A percentile compares a stretch with the other conserved stretches of the same genome.
Evolutionary conservation across 2,888 invertebrate genomes (phyloP).

Genomic region (Muscina levida): DNA sequence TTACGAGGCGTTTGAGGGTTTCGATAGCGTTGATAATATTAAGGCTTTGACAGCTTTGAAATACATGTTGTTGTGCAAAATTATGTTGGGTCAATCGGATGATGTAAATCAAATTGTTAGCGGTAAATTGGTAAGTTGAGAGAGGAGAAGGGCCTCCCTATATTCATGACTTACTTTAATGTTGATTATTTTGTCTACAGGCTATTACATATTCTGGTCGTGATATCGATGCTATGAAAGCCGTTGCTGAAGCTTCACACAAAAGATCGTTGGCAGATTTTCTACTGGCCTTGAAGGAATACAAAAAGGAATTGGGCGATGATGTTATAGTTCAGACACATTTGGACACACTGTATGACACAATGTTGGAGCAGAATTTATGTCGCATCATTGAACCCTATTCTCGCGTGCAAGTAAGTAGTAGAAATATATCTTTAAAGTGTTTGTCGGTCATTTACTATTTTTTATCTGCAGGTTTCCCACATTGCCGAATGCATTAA

Average conservation of each 20-base stretch:
- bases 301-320: conserved; percentile 93
- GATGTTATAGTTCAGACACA: conserved; percentile 99
- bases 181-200: conserved; percentile 67
- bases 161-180: no score
- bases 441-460: background rate
- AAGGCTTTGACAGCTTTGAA: conserved; percentile 97
- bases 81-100: conserved; percentile 97
- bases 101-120: conserved; percentile 97
- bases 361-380: conserved; percentile 99
- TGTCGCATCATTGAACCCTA: conserved; percentile 99
- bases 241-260: conserved; percentile 97
- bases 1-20: conserved; percentile 99
- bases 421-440: background rate
- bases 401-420: conserved; percentile 91
- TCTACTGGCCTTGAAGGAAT: conserved; percentile 92
- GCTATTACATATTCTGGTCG: conserved; percentile 97
- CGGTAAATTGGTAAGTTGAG: conserved; percentile 87
- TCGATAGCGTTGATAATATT: conserved; percentile 94
- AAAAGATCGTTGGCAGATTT: conserved; percentile 98
- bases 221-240: conserved; percentile 98
- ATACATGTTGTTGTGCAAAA: conserved; percentile 99
- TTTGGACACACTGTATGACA: conserved; percentile 97
- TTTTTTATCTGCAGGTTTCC: conserved; percentile 81
- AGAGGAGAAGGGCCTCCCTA: background rate
- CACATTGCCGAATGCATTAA: conserved; percentile 96